Evolutionary conservation across 2,888 invertebrate genomes (phyloP).

Genomic region (Muscina levida): DNA sequence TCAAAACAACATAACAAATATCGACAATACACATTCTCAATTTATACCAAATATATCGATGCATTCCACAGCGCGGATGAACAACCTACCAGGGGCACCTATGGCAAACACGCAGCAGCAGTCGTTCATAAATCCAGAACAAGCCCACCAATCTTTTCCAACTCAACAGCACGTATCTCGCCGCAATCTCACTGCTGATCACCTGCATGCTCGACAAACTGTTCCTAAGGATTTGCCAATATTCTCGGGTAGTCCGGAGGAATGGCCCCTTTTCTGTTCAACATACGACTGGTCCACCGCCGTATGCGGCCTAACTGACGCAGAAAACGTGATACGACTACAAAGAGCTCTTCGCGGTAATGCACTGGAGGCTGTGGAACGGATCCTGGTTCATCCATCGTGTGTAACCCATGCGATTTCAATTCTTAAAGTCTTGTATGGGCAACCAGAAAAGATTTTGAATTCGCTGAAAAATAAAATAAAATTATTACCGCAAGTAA

Average conservation of each 20-base stretch:
- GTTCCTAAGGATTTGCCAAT: conserved; percentile 21
- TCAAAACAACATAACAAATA: background rate
- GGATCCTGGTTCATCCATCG: conserved; percentile 44
- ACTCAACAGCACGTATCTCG: background rate
- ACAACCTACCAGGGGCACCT: background rate
- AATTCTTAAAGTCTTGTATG: conserved; percentile 52
- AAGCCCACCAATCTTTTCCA: background rate
- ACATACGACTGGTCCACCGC: conserved; percentile 58
- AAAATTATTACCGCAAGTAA: conserved; percentile 48
- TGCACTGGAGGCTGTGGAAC: conserved; percentile 41
- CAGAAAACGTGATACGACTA: conserved; percentile 48
- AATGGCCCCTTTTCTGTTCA: conserved; percentile 35
- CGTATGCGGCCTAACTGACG: conserved; percentile 54
- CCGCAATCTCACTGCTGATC: conserved; percentile 1
- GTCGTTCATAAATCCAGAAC: background rate
- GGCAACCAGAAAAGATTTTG: conserved; percentile 58
- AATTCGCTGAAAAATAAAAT: conserved; percentile 56
- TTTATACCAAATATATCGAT: too few species aligned
- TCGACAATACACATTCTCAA: background rate
- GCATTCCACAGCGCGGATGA: too few species aligned
- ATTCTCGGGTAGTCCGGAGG: conserved; percentile 11
- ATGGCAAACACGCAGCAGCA: background rate
- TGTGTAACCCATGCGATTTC: conserved; percentile 53
- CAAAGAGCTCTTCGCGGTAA: conserved; percentile 40
- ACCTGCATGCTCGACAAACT: conserved; percentile 10